phyloP scores from a whole-genome alignment of 2,113 vertebrate species.

The Catharus fuscescens region DNA sequence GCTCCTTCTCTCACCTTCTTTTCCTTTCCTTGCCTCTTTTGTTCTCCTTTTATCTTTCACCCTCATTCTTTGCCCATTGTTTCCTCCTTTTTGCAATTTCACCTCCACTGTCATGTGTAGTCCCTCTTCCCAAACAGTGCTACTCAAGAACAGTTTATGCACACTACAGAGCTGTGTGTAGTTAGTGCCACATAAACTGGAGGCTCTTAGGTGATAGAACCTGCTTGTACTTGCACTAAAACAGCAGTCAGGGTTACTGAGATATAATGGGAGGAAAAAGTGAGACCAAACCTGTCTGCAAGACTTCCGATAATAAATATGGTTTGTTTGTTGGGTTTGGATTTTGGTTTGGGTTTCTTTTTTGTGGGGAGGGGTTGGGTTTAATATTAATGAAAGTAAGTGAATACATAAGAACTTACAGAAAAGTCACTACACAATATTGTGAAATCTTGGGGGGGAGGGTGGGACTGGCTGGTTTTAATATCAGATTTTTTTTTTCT shows the following conservation, averaged over 20 bases:
- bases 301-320: background rate
- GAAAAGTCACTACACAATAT: background rate
- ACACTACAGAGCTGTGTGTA: background rate
- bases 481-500: background rate
- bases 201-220: background rate
- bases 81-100: background rate
- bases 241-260: background rate
- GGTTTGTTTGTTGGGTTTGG: background rate
- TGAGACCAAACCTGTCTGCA: background rate
- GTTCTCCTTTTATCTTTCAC: background rate
- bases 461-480: background rate
- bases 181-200: background rate
- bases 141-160: background rate
- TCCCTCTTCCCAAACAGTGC: background rate
- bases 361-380: rapidly evolving
- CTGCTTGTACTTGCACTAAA: background rate
- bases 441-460: background rate
- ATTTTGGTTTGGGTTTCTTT: background rate
- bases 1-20: background rate
- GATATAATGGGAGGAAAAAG: background rate
- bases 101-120: background rate
- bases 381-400: background rate
- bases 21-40: background rate
- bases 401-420: background rate
- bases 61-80: background rate